phyloP scores from a whole-genome alignment of 2,797 vertebrate species.

The Euphonia xanthogaster region DNA sequence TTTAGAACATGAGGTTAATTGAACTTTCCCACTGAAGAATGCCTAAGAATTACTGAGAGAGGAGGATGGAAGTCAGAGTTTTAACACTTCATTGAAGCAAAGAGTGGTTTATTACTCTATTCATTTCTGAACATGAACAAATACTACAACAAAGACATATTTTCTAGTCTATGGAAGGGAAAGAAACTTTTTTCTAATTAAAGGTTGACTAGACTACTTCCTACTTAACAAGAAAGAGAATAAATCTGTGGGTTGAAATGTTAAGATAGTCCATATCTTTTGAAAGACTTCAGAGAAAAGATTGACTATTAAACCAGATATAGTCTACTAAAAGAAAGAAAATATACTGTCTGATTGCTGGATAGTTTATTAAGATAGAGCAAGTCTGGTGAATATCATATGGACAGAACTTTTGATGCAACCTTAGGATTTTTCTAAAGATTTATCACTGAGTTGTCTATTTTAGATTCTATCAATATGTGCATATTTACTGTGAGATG shows the following conservation, averaged over 20 bases:
- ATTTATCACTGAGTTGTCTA: neutral
- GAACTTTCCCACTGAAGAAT: neutral
- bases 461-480: neutral
- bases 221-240: conserved; percentile 22
- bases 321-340: neutral
- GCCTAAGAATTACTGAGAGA: neutral
- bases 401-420: neutral
- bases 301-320: neutral
- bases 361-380: neutral
- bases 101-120: neutral
- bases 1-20: neutral
- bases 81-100: neutral
- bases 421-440: neutral
- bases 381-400: neutral
- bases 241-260: neutral
- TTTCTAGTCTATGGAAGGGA: neutral
- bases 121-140: neutral
- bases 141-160: neutral
- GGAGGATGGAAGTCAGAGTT: neutral
- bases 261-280: neutral
- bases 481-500: neutral
- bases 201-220: neutral
- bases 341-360: neutral
- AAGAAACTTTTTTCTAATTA: neutral
- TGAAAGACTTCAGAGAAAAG: neutral